Conservation (phyloP, 2,113 vertebrate species). For the Baryphthengus martii region DNA sequence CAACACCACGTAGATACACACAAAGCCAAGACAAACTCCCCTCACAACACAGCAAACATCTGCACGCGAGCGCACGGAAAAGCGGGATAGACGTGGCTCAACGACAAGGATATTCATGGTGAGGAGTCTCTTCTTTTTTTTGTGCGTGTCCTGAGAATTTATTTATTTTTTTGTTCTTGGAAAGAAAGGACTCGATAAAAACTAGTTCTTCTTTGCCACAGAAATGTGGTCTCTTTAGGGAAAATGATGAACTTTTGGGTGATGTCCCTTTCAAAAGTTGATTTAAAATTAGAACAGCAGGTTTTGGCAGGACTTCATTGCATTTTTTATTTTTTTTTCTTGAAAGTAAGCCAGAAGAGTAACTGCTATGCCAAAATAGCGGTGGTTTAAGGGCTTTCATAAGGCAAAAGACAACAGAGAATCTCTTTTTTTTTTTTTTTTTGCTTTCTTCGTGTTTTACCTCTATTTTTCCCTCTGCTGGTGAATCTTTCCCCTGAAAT, state of each 20-base stretch:
- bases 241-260: not conserved
- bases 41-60: not conserved
- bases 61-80: not conserved
- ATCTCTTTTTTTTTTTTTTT: not conserved
- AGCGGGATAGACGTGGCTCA: not conserved
- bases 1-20: not conserved
- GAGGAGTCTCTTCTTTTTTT: not conserved
- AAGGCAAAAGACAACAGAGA: not conserved
- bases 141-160: not conserved
- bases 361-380: not conserved
- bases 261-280: not conserved
- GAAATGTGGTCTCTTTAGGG: not conserved
- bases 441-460: not conserved
- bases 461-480: not conserved
- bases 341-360: not conserved
- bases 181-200: not conserved
- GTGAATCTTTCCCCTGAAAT: not conserved
- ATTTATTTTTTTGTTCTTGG: not conserved
- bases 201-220: not conserved
- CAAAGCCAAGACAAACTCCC: conserved; percentile 46
- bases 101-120: not conserved
- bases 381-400: not conserved
- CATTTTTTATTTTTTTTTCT: not conserved
- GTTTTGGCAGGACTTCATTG: not conserved
- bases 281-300: not conserved